A percentile compares a stretch with the other conserved stretches of the same genome.
These are phyloP conservation scores for Buathra laborator DNA, from an alignment of 2,888 invertebrate genomes.

Conservation along the genomic window DNA sequence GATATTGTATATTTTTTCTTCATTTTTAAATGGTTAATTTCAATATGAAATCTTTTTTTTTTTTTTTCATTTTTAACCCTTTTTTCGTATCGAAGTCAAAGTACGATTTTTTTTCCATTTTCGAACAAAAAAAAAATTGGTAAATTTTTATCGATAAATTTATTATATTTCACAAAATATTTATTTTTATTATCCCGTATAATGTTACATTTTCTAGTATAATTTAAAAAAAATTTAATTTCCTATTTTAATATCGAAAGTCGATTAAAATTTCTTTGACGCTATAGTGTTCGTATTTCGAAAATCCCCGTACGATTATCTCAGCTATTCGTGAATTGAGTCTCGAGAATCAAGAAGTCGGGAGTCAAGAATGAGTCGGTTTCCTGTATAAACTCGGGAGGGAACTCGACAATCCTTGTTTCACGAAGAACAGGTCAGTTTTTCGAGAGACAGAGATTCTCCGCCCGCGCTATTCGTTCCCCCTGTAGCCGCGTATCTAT, in stretches of 20 bases:
- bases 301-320: conserved; percentile 37
- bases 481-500: conserved; percentile 52
- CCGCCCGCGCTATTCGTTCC: conserved; percentile 45
- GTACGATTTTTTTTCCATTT: too few species aligned
- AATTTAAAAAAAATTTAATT: too few species aligned
- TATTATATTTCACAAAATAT: too few species aligned
- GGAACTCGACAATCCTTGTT: conserved; percentile 74
- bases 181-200: too few species aligned
- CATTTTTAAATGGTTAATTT: conserved; percentile 22
- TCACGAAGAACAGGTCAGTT: conserved; percentile 76
- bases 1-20: not conserved
- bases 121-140: too few species aligned
- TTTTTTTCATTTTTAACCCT: conserved; percentile 4
- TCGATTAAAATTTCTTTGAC: not conserved
- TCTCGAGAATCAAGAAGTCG: conserved; percentile 37
- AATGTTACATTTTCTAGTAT: too few species aligned
- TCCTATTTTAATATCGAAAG: not conserved
- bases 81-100: too few species aligned
- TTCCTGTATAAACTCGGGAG: conserved; percentile 74
- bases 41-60: not conserved
- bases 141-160: too few species aligned
- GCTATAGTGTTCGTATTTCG: not conserved
- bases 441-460: conserved; percentile 70
- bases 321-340: conserved; percentile 74
- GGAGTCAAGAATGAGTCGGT: conserved; percentile 76